Percentiles rank a stretch among this genome's conserved stretches.
Evolutionary conservation across 2,888 invertebrate species (phyloP).

Genomic region (Tubulanus polymorphus): DNA sequence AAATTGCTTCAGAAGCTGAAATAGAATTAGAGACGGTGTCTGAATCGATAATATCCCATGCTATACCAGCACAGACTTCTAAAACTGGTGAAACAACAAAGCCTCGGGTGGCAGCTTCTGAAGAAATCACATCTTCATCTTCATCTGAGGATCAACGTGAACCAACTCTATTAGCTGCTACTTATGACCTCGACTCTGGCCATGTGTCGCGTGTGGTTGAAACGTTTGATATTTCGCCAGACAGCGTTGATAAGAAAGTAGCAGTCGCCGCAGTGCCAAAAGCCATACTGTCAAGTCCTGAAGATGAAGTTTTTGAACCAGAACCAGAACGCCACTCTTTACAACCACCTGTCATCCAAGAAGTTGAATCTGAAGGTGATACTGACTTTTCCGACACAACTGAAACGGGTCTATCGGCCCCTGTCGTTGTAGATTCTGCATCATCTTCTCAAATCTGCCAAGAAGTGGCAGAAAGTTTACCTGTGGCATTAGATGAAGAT

Average conservation of each 20-base stretch:
- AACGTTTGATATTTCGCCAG: constrained; percentile 48
- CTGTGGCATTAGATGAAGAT: constrained; percentile 23
- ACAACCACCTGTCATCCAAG: constrained; percentile 17
- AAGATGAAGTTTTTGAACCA: constrained; percentile 54
- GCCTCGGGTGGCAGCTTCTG: constrained; percentile 28
- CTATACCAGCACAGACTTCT: background rate
- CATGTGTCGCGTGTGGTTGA: constrained; percentile 54
- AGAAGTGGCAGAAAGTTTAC: constrained; percentile 27
- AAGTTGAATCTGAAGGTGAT: constrained; percentile 16
- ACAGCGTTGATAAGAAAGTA: constrained; percentile 56
- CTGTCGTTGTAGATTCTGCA: constrained; percentile 16
- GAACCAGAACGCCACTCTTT: constrained; percentile 30
- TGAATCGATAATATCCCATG: background rate
- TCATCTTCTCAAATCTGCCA: constrained; percentile 22
- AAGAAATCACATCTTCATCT: constrained; percentile 54
- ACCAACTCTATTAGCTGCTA: constrained; percentile 81
- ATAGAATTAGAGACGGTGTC: background rate
- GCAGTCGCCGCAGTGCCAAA: constrained; percentile 55
- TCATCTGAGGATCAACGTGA: constrained; percentile 82
- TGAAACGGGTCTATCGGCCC: constrained; percentile 20
- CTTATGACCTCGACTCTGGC: constrained; percentile 65
- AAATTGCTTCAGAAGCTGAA: background rate
- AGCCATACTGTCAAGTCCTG: constrained; percentile 49
- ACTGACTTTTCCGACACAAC: constrained; percentile 18
- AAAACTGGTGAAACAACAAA: background rate